phyloP scores from a whole-genome alignment of 2,113 vertebrate genomes.

The Toxotes chatareus region DNA sequence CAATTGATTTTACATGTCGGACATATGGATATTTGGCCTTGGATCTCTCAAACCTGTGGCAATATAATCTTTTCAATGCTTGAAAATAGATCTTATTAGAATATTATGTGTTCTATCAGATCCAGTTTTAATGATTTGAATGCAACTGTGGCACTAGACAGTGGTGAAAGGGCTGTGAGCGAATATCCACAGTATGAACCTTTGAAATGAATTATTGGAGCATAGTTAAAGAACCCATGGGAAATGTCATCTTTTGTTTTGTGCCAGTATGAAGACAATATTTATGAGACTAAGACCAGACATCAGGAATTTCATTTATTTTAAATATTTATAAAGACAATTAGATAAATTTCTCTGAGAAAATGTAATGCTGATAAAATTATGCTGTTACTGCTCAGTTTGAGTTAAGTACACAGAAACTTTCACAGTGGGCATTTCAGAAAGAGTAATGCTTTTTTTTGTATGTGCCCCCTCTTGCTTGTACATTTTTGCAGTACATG shows the following conservation, averaged over 20 bases:
- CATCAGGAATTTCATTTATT: background rate
- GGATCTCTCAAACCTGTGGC: background rate
- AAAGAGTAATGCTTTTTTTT: background rate
- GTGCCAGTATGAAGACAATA: background rate
- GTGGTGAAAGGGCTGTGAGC: background rate
- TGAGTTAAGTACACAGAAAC: background rate
- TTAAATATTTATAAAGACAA: background rate
- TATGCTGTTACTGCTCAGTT: background rate
- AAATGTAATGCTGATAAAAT: background rate
- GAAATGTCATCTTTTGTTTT: constrained; percentile 1
- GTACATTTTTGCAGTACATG: too few relatives aligned
- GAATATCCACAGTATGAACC: background rate
- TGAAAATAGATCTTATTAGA: background rate
- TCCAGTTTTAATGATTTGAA: background rate
- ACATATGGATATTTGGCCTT: background rate
- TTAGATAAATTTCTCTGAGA: background rate
- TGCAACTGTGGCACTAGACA: background rate
- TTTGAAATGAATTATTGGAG: constrained; percentile 8
- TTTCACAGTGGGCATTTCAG: background rate
- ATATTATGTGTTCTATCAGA: background rate
- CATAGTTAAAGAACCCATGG: background rate
- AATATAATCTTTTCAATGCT: background rate
- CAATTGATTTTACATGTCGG: background rate
- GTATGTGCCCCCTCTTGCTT: too few relatives aligned
- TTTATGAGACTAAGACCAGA: background rate